Evolutionary conservation across 2,113 vertebrate species (phyloP).

Genomic region (Ramphastos sulfuratus): DNA sequence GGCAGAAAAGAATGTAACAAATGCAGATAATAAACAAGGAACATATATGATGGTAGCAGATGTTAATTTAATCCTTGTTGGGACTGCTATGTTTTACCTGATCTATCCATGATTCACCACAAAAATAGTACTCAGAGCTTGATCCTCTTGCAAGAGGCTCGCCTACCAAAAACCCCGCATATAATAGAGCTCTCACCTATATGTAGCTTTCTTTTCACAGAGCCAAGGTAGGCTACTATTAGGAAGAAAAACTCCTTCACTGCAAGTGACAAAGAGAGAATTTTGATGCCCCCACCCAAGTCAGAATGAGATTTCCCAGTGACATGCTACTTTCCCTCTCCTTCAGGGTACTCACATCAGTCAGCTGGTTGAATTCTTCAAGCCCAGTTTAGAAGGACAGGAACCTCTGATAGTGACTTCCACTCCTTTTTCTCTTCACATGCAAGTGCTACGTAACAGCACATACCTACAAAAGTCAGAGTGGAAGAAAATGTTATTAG

Average conservation of each 20-base stretch:
- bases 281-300: not conserved
- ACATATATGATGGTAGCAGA: not conserved
- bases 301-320: not conserved
- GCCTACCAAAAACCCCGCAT: not conserved
- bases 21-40: not conserved
- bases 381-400: not conserved
- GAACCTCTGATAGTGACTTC: not conserved
- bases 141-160: not conserved
- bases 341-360: not conserved
- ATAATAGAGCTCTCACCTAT: not conserved
- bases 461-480: conserved; percentile 47
- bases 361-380: not conserved
- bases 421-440: not conserved
- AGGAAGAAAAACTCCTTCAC: not conserved
- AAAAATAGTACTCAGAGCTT: not conserved
- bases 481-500: not conserved
- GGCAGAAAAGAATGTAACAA: not conserved
- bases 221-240: not conserved
- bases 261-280: not conserved
- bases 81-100: not conserved
- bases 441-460: not conserved
- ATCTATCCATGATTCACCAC: not conserved
- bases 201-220: not conserved
- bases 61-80: not conserved
- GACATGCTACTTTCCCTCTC: not conserved